Base-by-base conservation (phyloP, 2,113 vertebrate genomes). In the Chaenogobius annularis region DNA sequence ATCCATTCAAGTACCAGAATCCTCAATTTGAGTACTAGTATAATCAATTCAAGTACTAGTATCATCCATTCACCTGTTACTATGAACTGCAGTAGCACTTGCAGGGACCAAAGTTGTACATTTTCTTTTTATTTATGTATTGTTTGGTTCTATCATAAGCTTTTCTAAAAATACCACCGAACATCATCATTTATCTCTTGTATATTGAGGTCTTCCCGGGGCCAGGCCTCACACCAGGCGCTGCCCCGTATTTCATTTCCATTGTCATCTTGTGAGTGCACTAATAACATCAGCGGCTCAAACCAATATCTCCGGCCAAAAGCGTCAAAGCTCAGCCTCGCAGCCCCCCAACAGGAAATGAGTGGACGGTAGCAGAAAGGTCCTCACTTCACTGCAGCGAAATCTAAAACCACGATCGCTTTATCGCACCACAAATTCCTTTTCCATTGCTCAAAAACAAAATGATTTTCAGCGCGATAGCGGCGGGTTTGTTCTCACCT, bases 261-360 rank as follows among this genome's bases (percentile, higher is more conserved):
- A 58, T 58, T 58, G 55, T 58, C 55, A 58, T 58, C 55, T 26
- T 58, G 55, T 58, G 55, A 26, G 55, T 26, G 55, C 22, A 58
- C 55, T 58, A 58, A 58, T 58, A 58, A 58, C 55, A 22, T 58
- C 55, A 23, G 22, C 23, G 22, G 55, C 55, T 58, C 55, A 26
- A 58, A 58, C 55, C 55, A 58, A 58, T 58, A 58, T 58, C 55
- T 58, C 55, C 13, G 5, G 55, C 55, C 55, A 58, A 58, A 58
- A 58, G 20, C 54, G 22, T 22, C 54, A 55, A 23, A 11, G 10
- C 54, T 20, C n/a, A 55, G 54, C n/a, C 54, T 10, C 54, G 10
- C n/a, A 14, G 22, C 55, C 14, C 22, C n/a, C 55, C 26, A 58
- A 58, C 55, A 58, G 55, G 55, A 58, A 26, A 58, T 58, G 55